A percentile compares a stretch with the other conserved stretches of the same genome.
These are phyloP conservation scores for Leucoptera coffeella DNA, from an alignment of 2,888 invertebrate genomes.

Conservation along the genomic window DNA sequence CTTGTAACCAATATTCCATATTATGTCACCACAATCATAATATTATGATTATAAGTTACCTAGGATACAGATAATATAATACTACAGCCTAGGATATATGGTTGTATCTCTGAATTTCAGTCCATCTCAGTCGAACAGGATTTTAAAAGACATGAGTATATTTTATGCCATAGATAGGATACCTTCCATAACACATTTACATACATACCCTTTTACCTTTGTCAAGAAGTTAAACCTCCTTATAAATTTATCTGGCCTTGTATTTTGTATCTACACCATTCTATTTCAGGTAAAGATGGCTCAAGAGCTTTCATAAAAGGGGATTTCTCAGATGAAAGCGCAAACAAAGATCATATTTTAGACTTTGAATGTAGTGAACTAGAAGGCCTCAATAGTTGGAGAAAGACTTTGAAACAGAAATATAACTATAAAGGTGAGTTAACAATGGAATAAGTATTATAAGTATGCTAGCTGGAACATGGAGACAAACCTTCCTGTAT, in stretches of 20 bases:
- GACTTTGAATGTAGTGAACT: conserved; percentile 65
- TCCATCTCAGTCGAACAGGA: background rate
- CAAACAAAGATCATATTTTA: conserved; percentile 68
- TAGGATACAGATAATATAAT: too few relatives aligned
- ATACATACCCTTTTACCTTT: conserved; percentile 3
- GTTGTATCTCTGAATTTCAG: conserved; percentile 1
- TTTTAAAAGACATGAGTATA: background rate
- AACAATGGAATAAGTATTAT: too few relatives aligned
- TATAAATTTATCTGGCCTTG: too few relatives aligned
- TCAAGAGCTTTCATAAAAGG: conserved; percentile 88
- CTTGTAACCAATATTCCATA: too few relatives aligned
- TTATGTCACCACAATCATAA: too few relatives aligned
- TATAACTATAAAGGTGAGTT: conserved; percentile 79
- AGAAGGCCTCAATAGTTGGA: conserved; percentile 72
- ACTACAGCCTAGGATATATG: too few relatives aligned
- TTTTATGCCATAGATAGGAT: background rate
- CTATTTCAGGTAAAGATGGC: conserved; percentile 75
- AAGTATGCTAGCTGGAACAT: too few relatives aligned
- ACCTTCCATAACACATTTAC: background rate
- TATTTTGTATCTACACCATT: too few relatives aligned
- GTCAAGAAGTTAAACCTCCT: too few relatives aligned
- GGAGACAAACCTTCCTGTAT: too few relatives aligned
- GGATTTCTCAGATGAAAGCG: conserved; percentile 68
- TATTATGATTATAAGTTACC: too few relatives aligned
- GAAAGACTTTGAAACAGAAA: conserved; percentile 74